Evolutionary conservation across 1,140 invertebrate species (phyloP), one percentile per base, ranked within the genome.

Genomic region (Apis florea): DNA sequence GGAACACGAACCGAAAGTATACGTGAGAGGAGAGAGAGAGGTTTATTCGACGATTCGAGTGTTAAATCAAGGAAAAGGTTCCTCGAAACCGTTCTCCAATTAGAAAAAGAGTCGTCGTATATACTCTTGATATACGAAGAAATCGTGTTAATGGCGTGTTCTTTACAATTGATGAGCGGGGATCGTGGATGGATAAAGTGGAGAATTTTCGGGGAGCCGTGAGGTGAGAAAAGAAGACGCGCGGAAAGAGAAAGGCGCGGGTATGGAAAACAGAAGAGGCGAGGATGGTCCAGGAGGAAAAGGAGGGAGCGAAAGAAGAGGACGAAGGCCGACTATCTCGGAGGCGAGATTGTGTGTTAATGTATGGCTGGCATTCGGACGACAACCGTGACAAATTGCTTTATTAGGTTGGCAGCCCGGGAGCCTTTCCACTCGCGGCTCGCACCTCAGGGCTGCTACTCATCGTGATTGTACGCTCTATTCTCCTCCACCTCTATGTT

Each of bases 341-440:
- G 86, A 85, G 83, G 87, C 85, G 85, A 92, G 91, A 92, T 92
- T 92, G 91, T 92, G 92, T 91, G 91, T 92, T 92, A 92, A 92
- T 92, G 92, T 91, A 91, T 92, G 89, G 89, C 91, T 92, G 92
- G 92, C 91, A 93, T 93, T 92, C 88, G 91, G 91, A 92, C 90
- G 91, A 93, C 92, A 93, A 92, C 88, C 92, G 91, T 93, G 92
- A 92, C 92, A 93, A 93, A 93, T 92, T 92, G 91, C 92, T 93
- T 93, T 93, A 93, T 93, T 93, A 93, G 92, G 91, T 93, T 90
- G 91, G 90, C 90, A 92, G 91, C 89, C 91, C 92, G 86, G 92
- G 92, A 93, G 92, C 90, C 91, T 92, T 91, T 90, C 86, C 89
- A 90, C 90, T 90, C 85, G 82, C 69, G 85, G 84, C 89, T 87